A percentile compares a stretch with the other conserved stretches of the same genome.
Evolutionary conservation across 2,113 vertebrate species (phyloP).

Genomic region (Elgaria multicarinata): DNA sequence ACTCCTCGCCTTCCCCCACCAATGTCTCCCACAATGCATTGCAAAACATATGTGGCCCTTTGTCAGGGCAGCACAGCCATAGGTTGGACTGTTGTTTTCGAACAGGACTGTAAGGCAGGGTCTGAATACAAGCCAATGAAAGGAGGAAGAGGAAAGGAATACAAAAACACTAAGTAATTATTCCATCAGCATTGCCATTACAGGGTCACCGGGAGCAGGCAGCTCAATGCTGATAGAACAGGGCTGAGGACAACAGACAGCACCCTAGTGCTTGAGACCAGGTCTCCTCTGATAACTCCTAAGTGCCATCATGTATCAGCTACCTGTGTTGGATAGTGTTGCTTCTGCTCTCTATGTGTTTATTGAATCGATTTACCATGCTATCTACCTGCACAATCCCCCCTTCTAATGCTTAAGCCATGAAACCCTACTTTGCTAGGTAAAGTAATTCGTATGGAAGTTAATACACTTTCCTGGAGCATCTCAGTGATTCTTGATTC

Average conservation of each 20-base stretch:
- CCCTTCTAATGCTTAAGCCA: neutral
- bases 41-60: conserved; percentile 67
- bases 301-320: neutral
- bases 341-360: neutral
- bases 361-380: neutral
- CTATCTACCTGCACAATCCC: neutral
- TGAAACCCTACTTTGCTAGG: neutral
- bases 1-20: conserved; percentile 8
- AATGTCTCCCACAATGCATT: conserved; percentile 84
- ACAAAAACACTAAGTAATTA: conserved; percentile 71
- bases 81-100: conserved; percentile 89
- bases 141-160: conserved; percentile 75
- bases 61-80: conserved; percentile 78
- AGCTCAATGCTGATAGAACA: conserved; percentile 81
- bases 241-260: conserved; percentile 59
- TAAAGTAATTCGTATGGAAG: too few relatives aligned
- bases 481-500: neutral
- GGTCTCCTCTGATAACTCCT: neutral
- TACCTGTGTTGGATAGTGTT: neutral
- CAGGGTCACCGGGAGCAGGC: conserved; percentile 74
- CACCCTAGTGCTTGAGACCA: neutral
- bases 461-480: neutral
- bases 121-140: conserved; percentile 91
- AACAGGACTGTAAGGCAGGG: conserved; percentile 79
- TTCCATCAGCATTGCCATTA: conserved; percentile 77